Evolutionary conservation across 1,140 invertebrate genomes (phyloP).

Genomic region (Penaeus vannamei): DNA sequence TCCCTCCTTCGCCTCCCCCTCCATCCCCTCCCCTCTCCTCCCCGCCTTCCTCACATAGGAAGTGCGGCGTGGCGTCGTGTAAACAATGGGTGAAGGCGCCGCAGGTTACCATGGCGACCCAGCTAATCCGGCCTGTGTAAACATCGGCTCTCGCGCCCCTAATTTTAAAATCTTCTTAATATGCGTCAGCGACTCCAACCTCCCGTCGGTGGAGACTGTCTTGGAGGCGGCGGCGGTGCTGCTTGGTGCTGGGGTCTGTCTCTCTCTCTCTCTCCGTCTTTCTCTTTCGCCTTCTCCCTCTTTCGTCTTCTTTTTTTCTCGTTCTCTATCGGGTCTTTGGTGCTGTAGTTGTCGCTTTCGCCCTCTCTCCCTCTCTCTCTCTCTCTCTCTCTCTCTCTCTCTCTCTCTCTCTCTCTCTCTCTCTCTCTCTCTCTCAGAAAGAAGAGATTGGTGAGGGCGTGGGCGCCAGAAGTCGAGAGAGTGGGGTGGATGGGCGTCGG

Average conservation of each 20-base stretch:
- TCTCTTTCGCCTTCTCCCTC: background rate
- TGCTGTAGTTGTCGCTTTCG: background rate
- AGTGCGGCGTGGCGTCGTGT: constrained; percentile 50
- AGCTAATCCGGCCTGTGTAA: constrained; percentile 62
- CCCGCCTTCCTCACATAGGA: constrained; percentile 45
- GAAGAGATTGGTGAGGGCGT: too few species aligned
- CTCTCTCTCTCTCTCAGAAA: too few species aligned
- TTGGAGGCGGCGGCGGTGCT: background rate
- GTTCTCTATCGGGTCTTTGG: background rate
- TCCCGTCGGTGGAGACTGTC: constrained; percentile 49
- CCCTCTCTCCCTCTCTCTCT: too few species aligned
- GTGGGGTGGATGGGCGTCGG: constrained; percentile 38
- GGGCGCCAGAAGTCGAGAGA: too few species aligned
- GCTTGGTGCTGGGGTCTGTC: background rate
- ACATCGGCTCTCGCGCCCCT: constrained; percentile 45
- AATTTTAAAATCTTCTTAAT: constrained; percentile 66
- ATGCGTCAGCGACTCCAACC: constrained; percentile 60
- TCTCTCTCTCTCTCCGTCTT: constrained; percentile 30
- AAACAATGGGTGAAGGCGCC: constrained; percentile 49
- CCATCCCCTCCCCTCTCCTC: background rate
- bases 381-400: too few species aligned
- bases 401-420: too few species aligned
- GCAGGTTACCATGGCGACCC: constrained; percentile 56
- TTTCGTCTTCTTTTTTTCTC: background rate
- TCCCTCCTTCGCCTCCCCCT: background rate